Percentiles rank a stretch among this genome's conserved stretches.
phyloP scores from a whole-genome alignment of 92 coral and sea anemone genomes.

The Chrysogorgia sp. region DNA sequence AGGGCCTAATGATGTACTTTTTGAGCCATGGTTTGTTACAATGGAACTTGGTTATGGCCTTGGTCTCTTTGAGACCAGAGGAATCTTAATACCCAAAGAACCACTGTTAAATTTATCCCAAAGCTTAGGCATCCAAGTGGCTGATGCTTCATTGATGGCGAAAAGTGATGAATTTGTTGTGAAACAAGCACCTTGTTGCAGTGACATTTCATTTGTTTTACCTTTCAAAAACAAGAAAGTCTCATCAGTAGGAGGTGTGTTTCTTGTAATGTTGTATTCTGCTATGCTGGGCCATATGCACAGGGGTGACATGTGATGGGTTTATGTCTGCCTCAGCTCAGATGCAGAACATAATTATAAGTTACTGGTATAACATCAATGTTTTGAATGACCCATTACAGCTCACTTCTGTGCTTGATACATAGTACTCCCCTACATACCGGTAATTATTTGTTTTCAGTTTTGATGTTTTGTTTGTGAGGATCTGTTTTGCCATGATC shows the following conservation, averaged over 20 bases:
- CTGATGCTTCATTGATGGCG: constrained; percentile 4
- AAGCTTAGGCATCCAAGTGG: constrained; percentile 68
- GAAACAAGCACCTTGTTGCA: constrained; percentile 76
- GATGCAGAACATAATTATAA: too few relatives aligned
- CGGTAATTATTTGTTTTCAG: too few relatives aligned
- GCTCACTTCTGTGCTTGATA: too few relatives aligned
- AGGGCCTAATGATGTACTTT: constrained; percentile 31
- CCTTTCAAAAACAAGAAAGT: constrained; percentile 60
- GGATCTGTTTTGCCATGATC: too few relatives aligned
- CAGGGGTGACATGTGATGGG: too few relatives aligned
- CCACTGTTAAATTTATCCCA: constrained; percentile 69
- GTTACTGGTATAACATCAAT: too few relatives aligned
- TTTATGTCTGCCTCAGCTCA: too few relatives aligned
- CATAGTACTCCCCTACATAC: too few relatives aligned
- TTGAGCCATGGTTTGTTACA: constrained; percentile 69
- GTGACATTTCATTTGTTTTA: constrained; percentile 69
- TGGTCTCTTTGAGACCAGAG: constrained; percentile 76
- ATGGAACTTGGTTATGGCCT: constrained; percentile 81
- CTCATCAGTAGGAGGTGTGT: constrained; percentile 71
- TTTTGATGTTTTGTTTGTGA: too few relatives aligned
- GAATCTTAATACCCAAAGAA: constrained; percentile 71
- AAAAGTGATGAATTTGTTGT: constrained; percentile 31
- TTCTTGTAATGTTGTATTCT: neutral
- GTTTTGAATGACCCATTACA: neutral
- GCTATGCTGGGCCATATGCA: neutral